Conservation (phyloP, 2,888 invertebrate species). For the Leistus spinibarbis region DNA sequence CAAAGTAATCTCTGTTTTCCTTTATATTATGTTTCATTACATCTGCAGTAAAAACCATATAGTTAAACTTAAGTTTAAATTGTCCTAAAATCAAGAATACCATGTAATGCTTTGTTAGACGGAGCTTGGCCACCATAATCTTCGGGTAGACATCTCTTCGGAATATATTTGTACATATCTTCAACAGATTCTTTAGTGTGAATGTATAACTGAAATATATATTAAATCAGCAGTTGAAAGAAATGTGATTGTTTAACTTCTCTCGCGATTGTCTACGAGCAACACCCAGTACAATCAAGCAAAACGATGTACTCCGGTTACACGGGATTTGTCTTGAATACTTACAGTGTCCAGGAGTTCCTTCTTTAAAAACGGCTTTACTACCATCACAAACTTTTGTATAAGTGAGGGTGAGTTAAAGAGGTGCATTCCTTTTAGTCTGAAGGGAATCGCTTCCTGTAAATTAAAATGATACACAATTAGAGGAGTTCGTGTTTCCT, state of each 20-base stretch:
- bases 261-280: too few species aligned
- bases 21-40: conserved; percentile 49
- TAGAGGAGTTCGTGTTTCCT: background rate
- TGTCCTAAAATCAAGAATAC: background rate
- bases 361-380: conserved; percentile 75
- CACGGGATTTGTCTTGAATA: too few species aligned
- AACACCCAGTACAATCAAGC: too few species aligned
- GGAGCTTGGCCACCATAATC: conserved; percentile 26
- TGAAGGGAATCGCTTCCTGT: too few species aligned
- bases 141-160: conserved; percentile 18
- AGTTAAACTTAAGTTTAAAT: background rate
- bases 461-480: conserved; percentile 44
- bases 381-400: conserved; percentile 69
- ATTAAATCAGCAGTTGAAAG: background rate
- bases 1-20: conserved; percentile 51
- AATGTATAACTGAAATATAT: background rate
- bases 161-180: conserved; percentile 22
- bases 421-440: conserved; percentile 70
- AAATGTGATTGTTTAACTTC: too few species aligned
- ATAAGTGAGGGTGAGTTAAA: conserved; percentile 70
- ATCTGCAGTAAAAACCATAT: conserved; percentile 43
- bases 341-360: conserved; percentile 60
- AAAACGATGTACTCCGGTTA: too few species aligned
- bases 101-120: conserved; percentile 8
- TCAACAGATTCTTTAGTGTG: conserved; percentile 3